Evolutionary conservation across 1,140 invertebrate species (phyloP), one percentile per base, ranked within the genome.

Genomic region (Sarcophaga bullata): DNA sequence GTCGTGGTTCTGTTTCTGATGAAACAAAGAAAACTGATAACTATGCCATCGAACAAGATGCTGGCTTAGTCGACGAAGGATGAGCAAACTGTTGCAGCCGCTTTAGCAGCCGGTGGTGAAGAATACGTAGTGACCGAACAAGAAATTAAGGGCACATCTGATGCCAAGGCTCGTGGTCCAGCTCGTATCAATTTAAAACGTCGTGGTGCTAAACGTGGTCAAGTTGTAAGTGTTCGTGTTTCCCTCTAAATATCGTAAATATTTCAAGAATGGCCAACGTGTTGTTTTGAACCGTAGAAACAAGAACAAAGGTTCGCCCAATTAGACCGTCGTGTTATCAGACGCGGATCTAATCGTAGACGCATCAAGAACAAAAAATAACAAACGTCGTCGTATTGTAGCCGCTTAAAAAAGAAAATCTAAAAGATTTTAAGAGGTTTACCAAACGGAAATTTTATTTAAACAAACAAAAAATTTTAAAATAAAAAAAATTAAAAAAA

Each of bases 241-340:
- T 7, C 88, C 88, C 6, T 84, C 87, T 0, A 84, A 86, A 4
- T 89, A 89, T 46, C 84, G 88, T n/a, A 84, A 86, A 80, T 89
- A 89, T 80, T 89, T 89, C 85, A 88, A 89, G 84, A 89, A 88
- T 72, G 88, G 88, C 17, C 88, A 89, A 82, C 87, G 85, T 78
- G 88, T 89, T 25, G 87, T 89, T 86, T 83, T 89, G 17, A 68
- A 68, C 8, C 25, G 25, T 2, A 37, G 4, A 37, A 68, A 68
- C 8, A 89, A 89, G 72, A 86, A 87, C 13, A 84, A 84, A 73
- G 84, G 81, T 7, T n/a, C 84, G 87, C 13, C 85, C 85, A 6
- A 68, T 15, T 50, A 88, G 84, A 84, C 86, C 86, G 87, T 47
- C 88, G 88, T 15, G 86, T 86, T 1, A 75, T 89, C 6, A 82